Percentiles rank a stretch among this genome's conserved stretches.
Evolutionary conservation across 2,888 invertebrate genomes (phyloP).

Genomic region (Caenorhabditis imperialis): DNA sequence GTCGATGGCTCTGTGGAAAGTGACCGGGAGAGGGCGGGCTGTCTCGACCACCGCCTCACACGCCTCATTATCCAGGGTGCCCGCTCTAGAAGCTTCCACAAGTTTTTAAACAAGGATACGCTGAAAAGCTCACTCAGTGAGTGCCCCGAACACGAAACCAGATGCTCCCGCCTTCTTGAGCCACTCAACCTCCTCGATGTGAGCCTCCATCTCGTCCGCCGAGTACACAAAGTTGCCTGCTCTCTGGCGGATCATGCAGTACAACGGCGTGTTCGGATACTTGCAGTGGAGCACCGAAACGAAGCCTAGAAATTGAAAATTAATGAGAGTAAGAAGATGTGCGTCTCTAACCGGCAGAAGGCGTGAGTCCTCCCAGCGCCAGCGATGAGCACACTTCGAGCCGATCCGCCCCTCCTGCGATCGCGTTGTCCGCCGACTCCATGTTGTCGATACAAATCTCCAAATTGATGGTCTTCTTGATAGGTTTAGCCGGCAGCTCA

Average conservation of each 20-base stretch:
- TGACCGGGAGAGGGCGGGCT: slow-evolving; percentile 55
- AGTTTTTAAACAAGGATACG: no score
- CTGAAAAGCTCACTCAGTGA: slow-evolving; percentile 46
- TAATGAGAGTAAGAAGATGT: no score
- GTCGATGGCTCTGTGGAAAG: slow-evolving; percentile 64
- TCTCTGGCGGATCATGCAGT: slow-evolving; percentile 62
- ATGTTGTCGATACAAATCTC: slow-evolving; percentile 65
- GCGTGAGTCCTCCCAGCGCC: slow-evolving; percentile 27
- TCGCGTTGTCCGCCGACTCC: slow-evolving; percentile 59
- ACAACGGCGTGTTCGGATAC: slow-evolving; percentile 37
- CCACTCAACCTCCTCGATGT: slow-evolving; percentile 53
- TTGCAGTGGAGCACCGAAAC: slow-evolving; percentile 40
- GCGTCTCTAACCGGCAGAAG: slow-evolving; percentile 14
- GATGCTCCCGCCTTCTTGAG: slow-evolving; percentile 59
- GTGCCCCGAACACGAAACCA: slow-evolving; percentile 65
- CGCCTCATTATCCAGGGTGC: slow-evolving; percentile 43
- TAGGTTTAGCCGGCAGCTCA: no score
- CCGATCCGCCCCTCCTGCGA: slow-evolving; percentile 56
- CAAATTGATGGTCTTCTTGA: slow-evolving; percentile 15
- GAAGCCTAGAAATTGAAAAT: slow-evolving; percentile 59
- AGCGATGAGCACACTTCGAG: slow-evolving; percentile 60
- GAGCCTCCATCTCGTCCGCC: slow-evolving; percentile 42
- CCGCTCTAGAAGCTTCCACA: slow-evolving; percentile 32
- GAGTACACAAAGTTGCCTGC: slow-evolving; percentile 62
- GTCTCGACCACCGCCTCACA: slow-evolving; percentile 51